Base-by-base conservation (phyloP, 2,113 vertebrate genomes). In the Xiphophorus couchianus region DNA sequence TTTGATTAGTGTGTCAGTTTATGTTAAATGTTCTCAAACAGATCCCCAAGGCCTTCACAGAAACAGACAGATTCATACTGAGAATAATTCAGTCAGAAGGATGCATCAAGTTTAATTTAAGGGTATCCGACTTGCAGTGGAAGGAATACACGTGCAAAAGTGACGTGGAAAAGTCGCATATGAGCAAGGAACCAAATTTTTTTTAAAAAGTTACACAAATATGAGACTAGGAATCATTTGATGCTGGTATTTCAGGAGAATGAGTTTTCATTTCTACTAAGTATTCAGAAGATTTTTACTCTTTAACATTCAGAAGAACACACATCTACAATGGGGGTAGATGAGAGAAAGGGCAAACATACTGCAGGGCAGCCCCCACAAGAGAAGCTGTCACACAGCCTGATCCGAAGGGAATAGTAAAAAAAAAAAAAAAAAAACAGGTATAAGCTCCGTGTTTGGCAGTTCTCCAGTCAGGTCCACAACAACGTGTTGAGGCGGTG, bases 251-350 rank as follows among this genome's bases (percentile, higher is more conserved):
- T 71, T 44, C 28, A 25, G 11, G 39, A 13, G 22, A 22, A 13
- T 35, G 17, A 19, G 28, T 42, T 71, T 77, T 37, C 0, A 17
- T 4, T 60, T 42, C n/a, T 8, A 69, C 61, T 27, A 11, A 30
- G 60, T 30, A 12, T 22, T 29, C 39, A 17, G 66, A 61, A 72
- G 13, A 5, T 14, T 65, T 35, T 14, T 42, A 74, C 44, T 67
- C 17, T 54, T 58, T 79, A 73, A 74, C 77, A 90, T 81, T 63
- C 80, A 80, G n/a, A 35, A 29, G 35, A 61, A 62, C n/a, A 51
- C 31, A 48, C 54, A 69, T 44, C 30, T 28, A 48, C 1, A 31
- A 51, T 28, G 64, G 51, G 54, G 66, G 66, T 58, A 66, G 37
- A 27, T 70, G 62, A 64, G 44, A 25, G 30, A 76, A 71, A 76